Percentiles rank a stretch among this genome's conserved stretches.
Conservation (phyloP, 1,140 invertebrate genomes). For the Solen grandis region DNA sequence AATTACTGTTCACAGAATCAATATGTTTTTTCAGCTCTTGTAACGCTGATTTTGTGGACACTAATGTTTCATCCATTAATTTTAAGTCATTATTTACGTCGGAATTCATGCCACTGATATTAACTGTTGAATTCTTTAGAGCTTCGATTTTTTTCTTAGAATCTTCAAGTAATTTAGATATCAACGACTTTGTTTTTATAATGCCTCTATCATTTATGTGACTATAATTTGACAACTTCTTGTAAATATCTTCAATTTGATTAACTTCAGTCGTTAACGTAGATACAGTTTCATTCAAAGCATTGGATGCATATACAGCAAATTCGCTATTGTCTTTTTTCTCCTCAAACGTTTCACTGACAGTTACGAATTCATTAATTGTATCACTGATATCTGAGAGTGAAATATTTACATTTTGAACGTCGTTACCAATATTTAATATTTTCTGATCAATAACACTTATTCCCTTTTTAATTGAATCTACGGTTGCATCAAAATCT, state of each 20-base stretch:
- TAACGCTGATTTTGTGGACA: constrained; percentile 14
- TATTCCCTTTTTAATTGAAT: not conserved
- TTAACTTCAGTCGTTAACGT: constrained; percentile 6
- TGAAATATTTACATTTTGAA: constrained; percentile 10
- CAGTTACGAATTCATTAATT: constrained; percentile 23
- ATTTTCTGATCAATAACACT: not conserved
- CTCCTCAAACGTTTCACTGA: too few relatives aligned
- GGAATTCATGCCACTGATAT: not conserved
- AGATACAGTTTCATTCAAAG: constrained; percentile 12
- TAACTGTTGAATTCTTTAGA: not conserved
- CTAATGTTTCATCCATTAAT: constrained; percentile 5
- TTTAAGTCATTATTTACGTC: not conserved
- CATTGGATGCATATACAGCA: not conserved
- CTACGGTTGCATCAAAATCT: too few relatives aligned
- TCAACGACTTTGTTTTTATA: not conserved
- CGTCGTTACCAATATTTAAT: not conserved
- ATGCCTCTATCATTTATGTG: constrained; percentile 41
- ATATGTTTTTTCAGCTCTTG: constrained; percentile 38
- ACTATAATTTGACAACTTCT: constrained; percentile 18
- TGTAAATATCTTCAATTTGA: not conserved
- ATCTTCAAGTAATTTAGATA: not conserved
- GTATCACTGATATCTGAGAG: constrained; percentile 44
- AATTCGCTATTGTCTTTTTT: not conserved
- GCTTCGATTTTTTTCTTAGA: not conserved
- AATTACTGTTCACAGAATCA: not conserved